Conservation (phyloP, 2,113 vertebrate species). For the Eublepharis macularius region DNA sequence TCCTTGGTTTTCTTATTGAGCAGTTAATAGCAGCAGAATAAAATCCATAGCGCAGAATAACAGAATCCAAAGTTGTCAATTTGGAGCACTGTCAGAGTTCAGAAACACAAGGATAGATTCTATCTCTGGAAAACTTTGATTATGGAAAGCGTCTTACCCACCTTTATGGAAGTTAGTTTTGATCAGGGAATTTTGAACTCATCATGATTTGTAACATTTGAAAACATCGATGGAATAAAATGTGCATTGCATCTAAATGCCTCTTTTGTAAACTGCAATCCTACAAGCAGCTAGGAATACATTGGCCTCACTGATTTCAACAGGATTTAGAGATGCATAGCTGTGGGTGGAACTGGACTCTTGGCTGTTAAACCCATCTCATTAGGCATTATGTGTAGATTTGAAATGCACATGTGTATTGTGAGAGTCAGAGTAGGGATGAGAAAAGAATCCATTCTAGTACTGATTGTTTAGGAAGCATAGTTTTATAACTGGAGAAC, state of each 20-base stretch:
- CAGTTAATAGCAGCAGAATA: conserved; percentile 60
- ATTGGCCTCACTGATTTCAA: neutral
- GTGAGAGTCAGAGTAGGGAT: conserved; percentile 11
- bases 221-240: conserved; percentile 44
- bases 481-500: conserved; percentile 74
- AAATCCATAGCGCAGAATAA: conserved; percentile 63
- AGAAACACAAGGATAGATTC: conserved; percentile 38
- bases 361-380: conserved; percentile 43
- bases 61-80: conserved; percentile 65
- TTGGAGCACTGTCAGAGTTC: conserved; percentile 60
- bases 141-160: neutral
- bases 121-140: neutral
- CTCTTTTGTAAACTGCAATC: neutral
- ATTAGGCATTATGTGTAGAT: conserved; percentile 51
- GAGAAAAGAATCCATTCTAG: conserved; percentile 50
- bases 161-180: neutral
- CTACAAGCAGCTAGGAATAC: neutral
- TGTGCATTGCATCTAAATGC: neutral
- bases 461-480: conserved; percentile 54
- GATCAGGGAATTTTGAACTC: conserved; percentile 26
- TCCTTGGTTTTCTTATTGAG: conserved; percentile 49
- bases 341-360: conserved; percentile 29
- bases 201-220: conserved; percentile 39
- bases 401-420: conserved; percentile 42
- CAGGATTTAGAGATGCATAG: neutral